Base-by-base conservation (phyloP, 2,113 vertebrate species). In the Grallaria varia region DNA sequence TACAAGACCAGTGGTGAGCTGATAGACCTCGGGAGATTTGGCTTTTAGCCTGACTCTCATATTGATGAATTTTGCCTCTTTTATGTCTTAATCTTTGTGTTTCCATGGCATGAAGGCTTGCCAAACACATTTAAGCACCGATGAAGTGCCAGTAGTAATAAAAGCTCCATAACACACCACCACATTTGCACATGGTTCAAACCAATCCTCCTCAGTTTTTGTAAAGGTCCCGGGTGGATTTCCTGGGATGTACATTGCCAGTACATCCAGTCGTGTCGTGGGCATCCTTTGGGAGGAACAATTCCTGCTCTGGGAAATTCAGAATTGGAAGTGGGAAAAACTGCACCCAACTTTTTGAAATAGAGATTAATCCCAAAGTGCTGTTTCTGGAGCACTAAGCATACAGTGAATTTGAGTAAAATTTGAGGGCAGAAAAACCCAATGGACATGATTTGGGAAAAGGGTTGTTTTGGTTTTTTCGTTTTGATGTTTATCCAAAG, bases 231-330 rank as follows among this genome's bases (percentile, higher is more conserved):
- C 22, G 47, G 17, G 30, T 60, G 3, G 8, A 30, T 79, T 82
- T 64, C 39, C 33, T 73, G 28, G 80, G 45, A 17, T 68, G 2
- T 40, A 1, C 49, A 17, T 55, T 69, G 12, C 9, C 50, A 39
- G 2, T 31, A 45, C 10, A 56, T 21, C 6, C 18, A n/a, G 39
- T 64, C 1, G 1, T 35, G 23, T 14, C 3, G 4, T 55, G 39
- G 35, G 6, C 39, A 47, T 53, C 37, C 67, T 77, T 79, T 90
- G 23, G 45, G 15, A 85, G 63, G 30, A 87, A 10, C 2, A 28
- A 66, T 76, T 75, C 66, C 39, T 86, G 30, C 30, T 81, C 14
- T 23, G 35, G 39, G 52, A 81, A 63, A 63, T 74, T 67, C 79
- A 78, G 37, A 83, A 62, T 4, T 82, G 31, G 44, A 84, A 8